Evolutionary conservation across 2,797 vertebrate genomes (phyloP).

Genomic region (Lepus oiostolus): DNA sequence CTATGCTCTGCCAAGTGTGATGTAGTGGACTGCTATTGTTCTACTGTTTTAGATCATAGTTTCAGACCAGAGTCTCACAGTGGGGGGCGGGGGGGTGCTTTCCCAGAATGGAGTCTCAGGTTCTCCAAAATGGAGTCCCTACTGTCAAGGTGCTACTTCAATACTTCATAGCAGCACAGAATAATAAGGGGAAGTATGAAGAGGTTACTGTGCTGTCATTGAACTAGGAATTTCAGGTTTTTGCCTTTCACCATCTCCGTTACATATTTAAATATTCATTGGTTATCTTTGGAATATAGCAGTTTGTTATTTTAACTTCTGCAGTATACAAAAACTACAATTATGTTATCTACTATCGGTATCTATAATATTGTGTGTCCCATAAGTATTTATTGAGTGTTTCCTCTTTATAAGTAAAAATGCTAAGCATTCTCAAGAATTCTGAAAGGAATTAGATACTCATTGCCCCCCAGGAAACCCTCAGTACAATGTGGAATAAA

Average conservation of each 20-base stretch:
- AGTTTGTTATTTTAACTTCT: slow-evolving; percentile 28
- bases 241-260: neutral
- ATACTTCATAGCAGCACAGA: neutral
- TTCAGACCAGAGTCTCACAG: too few relatives aligned
- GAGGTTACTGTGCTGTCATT: neutral
- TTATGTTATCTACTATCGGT: neutral
- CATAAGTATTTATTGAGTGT: slow-evolving; percentile 55
- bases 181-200: neutral
- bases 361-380: slow-evolving; percentile 21
- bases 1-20: too few relatives aligned
- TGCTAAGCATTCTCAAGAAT: slow-evolving; percentile 53
- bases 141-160: too few relatives aligned
- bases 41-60: too few relatives aligned
- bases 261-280: slow-evolving; percentile 22
- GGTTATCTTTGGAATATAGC: neutral
- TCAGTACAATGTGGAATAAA: slow-evolving; percentile 26
- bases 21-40: too few relatives aligned
- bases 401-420: slow-evolving; percentile 57
- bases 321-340: slow-evolving; percentile 34
- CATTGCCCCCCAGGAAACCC: slow-evolving; percentile 22
- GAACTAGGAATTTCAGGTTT: neutral
- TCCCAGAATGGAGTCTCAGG: too few relatives aligned
- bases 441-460: slow-evolving; percentile 39
- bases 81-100: too few relatives aligned
- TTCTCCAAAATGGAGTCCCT: too few relatives aligned